Base-by-base conservation (phyloP, 2,888 invertebrate genomes). In the Horisme vitalbata region DNA sequence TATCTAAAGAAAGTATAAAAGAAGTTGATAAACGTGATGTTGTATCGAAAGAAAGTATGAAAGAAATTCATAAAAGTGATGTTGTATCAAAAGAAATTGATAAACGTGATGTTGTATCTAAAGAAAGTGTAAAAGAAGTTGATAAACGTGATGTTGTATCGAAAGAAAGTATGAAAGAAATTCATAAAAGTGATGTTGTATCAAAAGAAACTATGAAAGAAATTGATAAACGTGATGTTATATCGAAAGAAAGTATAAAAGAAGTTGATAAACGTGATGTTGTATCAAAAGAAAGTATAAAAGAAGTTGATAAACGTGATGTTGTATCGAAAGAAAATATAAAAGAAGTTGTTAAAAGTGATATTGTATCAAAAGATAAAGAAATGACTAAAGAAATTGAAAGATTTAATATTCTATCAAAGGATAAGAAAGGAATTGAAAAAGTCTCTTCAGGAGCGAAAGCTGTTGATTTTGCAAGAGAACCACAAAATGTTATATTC, bases 401-500 rank as follows among this genome's bases (percentile, higher is more conserved):
- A 18, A 4, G 4, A 5, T 6, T 5, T 5, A 18, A 18, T 18
- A 6, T 11, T 9, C n/a, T 23, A 11, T 26, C 11, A 7, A 26
- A 26, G 11, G 6, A 26, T 6, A 18, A 1, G 10, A 26, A 26
- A 26, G 11, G 6, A 26, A 26, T 11, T 26, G 5, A 5, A 26
- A 26, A 9, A 0, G n/a, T 18, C 2, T 2, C 31, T 10, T 27
- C 28, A 14, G 31, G 18, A 15, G 14, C 18, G 3, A 43, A 28
- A 30, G 24, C 14, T 6, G 38, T 39, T 6, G 48, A 39, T 6
- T 38, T 39, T 12, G 37, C 23, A 4, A 11, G 23, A 1, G 21
- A 44, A 35, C 48, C 34, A 0, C 30, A 44, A 9, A 15, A 39
- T 12, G 43, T 44, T n/a, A 30, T 30, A 35, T 49, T 49, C 26